Conservation (phyloP, 2,113 vertebrate genomes). For the Ginglymostoma cirratum region DNA sequence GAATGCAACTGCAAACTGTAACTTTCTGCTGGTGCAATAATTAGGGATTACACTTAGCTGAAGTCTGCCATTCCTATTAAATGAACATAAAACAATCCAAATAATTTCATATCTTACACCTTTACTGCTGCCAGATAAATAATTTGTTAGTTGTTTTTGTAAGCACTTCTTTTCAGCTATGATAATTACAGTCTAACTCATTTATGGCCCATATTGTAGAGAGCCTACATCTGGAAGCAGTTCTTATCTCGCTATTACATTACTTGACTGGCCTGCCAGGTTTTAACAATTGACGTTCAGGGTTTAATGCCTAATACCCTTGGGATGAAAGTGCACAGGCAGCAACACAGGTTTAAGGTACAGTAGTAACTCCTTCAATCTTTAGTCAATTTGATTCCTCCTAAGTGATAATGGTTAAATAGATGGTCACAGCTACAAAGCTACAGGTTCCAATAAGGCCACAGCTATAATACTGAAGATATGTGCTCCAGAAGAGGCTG, state of each 20-base stretch:
- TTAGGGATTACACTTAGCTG: background rate
- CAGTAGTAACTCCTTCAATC: background rate
- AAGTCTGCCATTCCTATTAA: background rate
- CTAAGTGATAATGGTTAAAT: background rate
- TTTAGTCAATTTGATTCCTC: background rate
- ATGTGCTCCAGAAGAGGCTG: background rate
- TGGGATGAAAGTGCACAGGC: background rate
- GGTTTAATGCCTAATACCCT: background rate
- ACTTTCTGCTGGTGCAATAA: background rate
- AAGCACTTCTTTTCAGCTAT: background rate
- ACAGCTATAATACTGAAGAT: background rate
- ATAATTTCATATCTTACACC: background rate
- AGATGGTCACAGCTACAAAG: background rate
- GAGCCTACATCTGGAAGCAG: background rate
- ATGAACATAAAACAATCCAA: background rate
- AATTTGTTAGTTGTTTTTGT: slow-evolving; percentile 3
- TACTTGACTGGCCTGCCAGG: background rate
- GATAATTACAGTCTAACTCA: background rate
- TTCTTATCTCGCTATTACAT: slow-evolving; percentile 12
- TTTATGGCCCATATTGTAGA: background rate
- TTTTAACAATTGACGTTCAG: background rate
- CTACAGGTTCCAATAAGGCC: background rate
- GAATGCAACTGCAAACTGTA: background rate
- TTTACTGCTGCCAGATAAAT: background rate
- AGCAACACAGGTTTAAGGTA: background rate